Evolutionary conservation across 2,113 vertebrate genomes (phyloP).

Genomic region (Romanogobio albipinnatus): DNA sequence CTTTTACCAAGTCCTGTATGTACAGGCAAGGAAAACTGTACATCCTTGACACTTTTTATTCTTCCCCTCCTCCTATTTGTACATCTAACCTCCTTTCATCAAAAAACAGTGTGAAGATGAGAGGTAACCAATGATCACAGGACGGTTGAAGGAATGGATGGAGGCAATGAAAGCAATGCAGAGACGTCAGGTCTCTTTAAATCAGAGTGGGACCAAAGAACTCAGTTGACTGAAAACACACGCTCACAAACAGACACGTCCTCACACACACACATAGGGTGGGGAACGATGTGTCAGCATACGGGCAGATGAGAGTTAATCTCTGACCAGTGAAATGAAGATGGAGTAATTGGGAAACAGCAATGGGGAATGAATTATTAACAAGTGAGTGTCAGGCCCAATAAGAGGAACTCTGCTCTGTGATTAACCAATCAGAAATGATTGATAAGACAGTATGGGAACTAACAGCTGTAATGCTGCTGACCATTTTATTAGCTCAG

Average conservation of each 20-base stretch:
- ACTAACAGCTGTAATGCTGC: conserved; percentile 35
- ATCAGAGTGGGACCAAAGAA: background rate
- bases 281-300: conserved; percentile 22
- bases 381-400: conserved; percentile 40
- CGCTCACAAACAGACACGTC: background rate
- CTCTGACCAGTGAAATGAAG: conserved; percentile 30
- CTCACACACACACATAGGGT: conserved; percentile 7
- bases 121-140: conserved; percentile 19
- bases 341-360: conserved; percentile 34
- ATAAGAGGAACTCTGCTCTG: conserved; percentile 13
- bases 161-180: conserved; percentile 30
- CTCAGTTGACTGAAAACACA: conserved; percentile 9
- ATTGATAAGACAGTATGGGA: conserved; percentile 18
- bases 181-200: background rate
- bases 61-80: background rate
- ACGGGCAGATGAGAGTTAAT: conserved; percentile 20
- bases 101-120: background rate
- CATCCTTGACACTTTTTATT: background rate
- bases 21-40: background rate
- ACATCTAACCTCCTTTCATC: conserved; percentile 2
- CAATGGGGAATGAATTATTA: conserved; percentile 43
- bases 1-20: background rate
- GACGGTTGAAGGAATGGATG: conserved; percentile 5
- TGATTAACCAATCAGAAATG: conserved; percentile 37
- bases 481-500: conserved; percentile 2